Conservation (phyloP, 2,888 invertebrate species). For the Metellina segmentata region DNA sequence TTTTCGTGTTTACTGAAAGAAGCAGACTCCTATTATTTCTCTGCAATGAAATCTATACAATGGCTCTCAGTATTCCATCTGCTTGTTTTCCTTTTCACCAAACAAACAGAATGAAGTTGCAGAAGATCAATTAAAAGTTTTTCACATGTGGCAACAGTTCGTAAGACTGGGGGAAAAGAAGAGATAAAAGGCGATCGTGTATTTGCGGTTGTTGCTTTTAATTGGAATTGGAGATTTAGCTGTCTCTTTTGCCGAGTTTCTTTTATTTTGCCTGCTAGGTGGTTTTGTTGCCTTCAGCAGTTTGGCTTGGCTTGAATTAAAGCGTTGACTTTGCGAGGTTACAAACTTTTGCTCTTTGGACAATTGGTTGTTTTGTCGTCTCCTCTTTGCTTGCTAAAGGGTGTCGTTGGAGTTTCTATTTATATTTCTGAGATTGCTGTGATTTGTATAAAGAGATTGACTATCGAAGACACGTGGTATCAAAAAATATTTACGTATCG, state of each 20-base stretch:
- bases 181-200: slow-evolving; percentile 13
- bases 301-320: slow-evolving; percentile 16
- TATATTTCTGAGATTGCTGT: background rate
- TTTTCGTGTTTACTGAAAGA: background rate
- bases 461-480: too few relatives aligned
- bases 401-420: background rate
- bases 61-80: background rate
- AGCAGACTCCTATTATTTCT: background rate
- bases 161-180: background rate
- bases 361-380: slow-evolving; percentile 15
- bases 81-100: slow-evolving; percentile 7
- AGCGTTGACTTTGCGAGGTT: slow-evolving; percentile 4
- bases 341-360: slow-evolving; percentile 26
- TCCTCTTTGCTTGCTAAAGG: background rate
- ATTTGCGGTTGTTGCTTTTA: slow-evolving; percentile 47
- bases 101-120: slow-evolving; percentile 42
- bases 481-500: too few relatives aligned
- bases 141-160: slow-evolving; percentile 12
- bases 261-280: background rate
- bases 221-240: slow-evolving; percentile 51
- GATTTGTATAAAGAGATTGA: background rate
- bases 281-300: background rate
- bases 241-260: slow-evolving; percentile 2
- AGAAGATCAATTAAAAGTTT: slow-evolving; percentile 40
- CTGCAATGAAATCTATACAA: background rate